Evolutionary conservation across 2,888 invertebrate species (phyloP).

Genomic region (Listrodromus nycthemerus): DNA sequence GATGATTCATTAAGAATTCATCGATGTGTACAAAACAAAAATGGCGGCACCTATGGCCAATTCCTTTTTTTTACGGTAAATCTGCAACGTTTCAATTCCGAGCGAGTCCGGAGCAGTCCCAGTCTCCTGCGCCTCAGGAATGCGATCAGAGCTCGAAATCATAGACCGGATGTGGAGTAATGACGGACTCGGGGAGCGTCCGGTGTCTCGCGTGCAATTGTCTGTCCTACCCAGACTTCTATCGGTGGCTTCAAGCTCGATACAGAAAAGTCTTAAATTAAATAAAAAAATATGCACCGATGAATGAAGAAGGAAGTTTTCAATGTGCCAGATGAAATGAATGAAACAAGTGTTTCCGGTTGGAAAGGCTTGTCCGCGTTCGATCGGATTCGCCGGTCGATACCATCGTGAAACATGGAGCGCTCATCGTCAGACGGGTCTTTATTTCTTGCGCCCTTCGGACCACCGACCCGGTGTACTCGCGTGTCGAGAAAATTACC

Average conservation of each 20-base stretch:
- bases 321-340: not conserved
- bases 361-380: not conserved
- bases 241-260: not conserved
- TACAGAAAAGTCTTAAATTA: not conserved
- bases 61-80: not conserved
- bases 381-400: not conserved
- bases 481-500: constrained; percentile 17
- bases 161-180: not conserved
- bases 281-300: not conserved
- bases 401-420: not conserved
- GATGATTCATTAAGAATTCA: too few species aligned
- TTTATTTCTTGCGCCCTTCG: not conserved
- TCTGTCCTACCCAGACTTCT: not conserved
- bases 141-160: not conserved
- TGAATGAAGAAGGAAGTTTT: not conserved
- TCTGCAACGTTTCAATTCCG: not conserved
- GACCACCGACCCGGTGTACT: not conserved
- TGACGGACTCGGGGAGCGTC: not conserved
- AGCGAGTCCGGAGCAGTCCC: not conserved
- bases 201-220: not conserved
- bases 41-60: too few species aligned
- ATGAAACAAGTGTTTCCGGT: not conserved
- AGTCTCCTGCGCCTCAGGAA: not conserved
- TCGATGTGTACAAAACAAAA: too few species aligned
- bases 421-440: not conserved